Conservation (phyloP, 1,140 invertebrate species). For the Steinernema feltiae region DNA sequence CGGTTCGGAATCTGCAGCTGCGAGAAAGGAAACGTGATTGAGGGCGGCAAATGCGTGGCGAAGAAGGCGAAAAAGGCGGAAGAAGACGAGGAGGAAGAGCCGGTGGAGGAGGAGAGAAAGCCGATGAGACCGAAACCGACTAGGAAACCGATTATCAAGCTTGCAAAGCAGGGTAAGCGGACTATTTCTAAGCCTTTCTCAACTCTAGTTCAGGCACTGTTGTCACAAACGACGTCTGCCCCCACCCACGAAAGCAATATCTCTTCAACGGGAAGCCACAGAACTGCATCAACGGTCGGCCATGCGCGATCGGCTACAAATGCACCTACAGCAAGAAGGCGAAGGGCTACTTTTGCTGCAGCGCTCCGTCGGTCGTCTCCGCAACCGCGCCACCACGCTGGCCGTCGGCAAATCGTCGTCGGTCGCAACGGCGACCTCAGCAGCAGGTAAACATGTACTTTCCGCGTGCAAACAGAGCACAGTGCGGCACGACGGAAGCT, state of each 20-base stretch:
- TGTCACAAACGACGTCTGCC: slow-evolving; percentile 27
- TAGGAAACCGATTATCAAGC: slow-evolving; percentile 9
- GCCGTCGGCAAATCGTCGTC: background rate
- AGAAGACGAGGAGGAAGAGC: background rate
- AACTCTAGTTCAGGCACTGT: slow-evolving; percentile 21
- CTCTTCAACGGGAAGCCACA: slow-evolving; percentile 32
- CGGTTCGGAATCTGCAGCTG: slow-evolving; percentile 23
- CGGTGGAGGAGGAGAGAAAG: background rate
- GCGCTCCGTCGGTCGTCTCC: background rate
- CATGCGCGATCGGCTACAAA: slow-evolving; percentile 32
- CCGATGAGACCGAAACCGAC: slow-evolving; percentile 7
- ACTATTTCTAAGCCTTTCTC: background rate
- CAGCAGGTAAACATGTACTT: background rate
- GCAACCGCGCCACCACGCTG: too few species aligned
- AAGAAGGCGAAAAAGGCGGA: background rate
- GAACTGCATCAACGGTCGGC: slow-evolving; percentile 28
- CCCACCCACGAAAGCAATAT: slow-evolving; percentile 30
- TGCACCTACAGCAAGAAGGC: slow-evolving; percentile 34
- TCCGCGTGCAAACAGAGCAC: background rate
- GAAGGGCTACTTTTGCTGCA: slow-evolving; percentile 36
- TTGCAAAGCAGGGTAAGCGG: background rate
- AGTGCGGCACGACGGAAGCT: background rate
- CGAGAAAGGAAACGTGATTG: slow-evolving; percentile 1
- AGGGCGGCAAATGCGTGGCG: background rate
- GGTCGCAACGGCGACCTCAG: background rate